A percentile compares a stretch with the other conserved stretches of the same genome.
Evolutionary conservation across 1,140 invertebrate species (phyloP).

Genomic region (Rhagoletis zephyria): DNA sequence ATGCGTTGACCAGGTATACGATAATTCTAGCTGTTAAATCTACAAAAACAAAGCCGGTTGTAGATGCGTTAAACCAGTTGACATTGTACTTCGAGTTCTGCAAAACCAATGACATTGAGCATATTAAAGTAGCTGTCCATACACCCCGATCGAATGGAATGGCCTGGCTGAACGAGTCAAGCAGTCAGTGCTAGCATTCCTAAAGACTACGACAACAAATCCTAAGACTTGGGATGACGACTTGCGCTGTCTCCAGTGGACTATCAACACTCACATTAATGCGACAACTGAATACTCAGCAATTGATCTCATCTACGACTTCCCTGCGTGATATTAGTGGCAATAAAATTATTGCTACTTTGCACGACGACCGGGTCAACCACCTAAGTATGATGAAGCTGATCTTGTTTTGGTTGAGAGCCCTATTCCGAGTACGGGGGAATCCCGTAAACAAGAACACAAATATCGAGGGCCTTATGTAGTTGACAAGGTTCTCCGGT

Average conservation of each 20-base stretch:
- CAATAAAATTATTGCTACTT: too few relatives aligned
- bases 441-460: conserved; percentile 56
- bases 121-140: conserved; percentile 45
- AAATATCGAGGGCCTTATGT: conserved; percentile 58
- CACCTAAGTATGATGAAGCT: conserved; percentile 25
- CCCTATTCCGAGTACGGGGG: conserved; percentile 11
- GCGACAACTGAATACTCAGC: conserved; percentile 56
- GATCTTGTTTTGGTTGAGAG: conserved; percentile 21
- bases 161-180: conserved; percentile 62
- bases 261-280: conserved; percentile 60
- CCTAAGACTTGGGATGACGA: conserved; percentile 59
- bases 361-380: neutral
- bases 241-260: conserved; percentile 59
- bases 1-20: too few relatives aligned
- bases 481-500: conserved; percentile 56
- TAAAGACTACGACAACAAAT: conserved; percentile 31
- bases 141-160: conserved; percentile 54
- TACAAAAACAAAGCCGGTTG: too few relatives aligned
- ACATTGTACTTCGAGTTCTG: neutral
- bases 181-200: conserved; percentile 54
- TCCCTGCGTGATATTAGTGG: neutral
- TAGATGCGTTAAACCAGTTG: too few relatives aligned
- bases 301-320: conserved; percentile 51
- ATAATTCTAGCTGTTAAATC: too few relatives aligned
- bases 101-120: neutral